Base-by-base conservation (phyloP, 2,888 invertebrate genomes). In the Psylliodes chrysocephalus region DNA sequence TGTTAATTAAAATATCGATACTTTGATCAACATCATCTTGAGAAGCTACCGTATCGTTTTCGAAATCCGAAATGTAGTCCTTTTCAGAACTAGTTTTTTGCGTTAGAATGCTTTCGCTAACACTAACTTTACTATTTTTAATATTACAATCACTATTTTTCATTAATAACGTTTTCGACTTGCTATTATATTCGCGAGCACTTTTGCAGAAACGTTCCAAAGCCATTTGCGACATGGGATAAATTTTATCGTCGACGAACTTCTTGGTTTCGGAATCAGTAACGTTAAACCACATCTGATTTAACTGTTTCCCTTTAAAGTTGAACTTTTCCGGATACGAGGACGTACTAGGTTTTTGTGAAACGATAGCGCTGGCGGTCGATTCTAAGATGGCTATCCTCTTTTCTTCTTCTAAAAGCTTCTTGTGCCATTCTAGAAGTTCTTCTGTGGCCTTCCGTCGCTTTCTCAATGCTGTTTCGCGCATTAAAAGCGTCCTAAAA, bases 371-470 rank as follows among this genome's bases (percentile, higher is more conserved):
- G 52, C 73, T 80, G 12, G 81, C 81, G n/a, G 81, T 80, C 66
- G 77, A 77, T 77, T 86, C 86, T 72, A 86, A 76, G 72, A 84
- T 82, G 51, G 80, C 74, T 30, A 86, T 83, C 70, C 84, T 83
- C 57, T 80, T 81, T 77, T 86, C 86, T 78, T 86, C 86, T 67
- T 84, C 83, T 69, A 85, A 80, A 22, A 86, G 78, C 57, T 84
- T 82, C 68, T 83, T 83, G 77, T 86, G 85, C 85, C 86, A 86
- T 81, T 84, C 79, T 70, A 86, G 74, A 55, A 86, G 74, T 65
- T 83, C 83, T 75, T 86, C 85, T 33, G 84, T 85, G 69, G 83
- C 82, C 73, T 83, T 80, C 52, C 84, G 79, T 17, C 86, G 81
- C 70, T 82, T 81, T 57, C 81, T 78, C 55, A 86, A 75, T 60